These are phyloP conservation scores for Frankliniella intonsa DNA, from an alignment of 2,888 invertebrate genomes.

Conservation along the genomic window DNA sequence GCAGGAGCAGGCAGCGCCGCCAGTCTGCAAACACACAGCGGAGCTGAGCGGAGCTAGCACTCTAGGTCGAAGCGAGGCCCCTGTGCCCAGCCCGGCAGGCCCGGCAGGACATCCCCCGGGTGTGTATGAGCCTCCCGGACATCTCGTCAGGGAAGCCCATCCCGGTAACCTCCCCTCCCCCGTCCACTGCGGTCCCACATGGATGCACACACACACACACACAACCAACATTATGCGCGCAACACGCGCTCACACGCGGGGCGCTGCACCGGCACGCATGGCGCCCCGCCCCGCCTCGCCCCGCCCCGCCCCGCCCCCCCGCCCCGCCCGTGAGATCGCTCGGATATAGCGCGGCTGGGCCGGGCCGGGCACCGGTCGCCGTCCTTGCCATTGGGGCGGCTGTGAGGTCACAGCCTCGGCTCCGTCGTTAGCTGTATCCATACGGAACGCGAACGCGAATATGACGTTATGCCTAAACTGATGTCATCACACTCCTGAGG, in stretches of 20 bases:
- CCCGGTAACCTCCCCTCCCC: too few relatives aligned
- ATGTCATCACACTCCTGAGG: too few relatives aligned
- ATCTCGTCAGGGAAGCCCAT: too few relatives aligned
- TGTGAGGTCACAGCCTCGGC: not conserved
- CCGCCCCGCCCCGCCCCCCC: not conserved
- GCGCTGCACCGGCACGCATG: not conserved
- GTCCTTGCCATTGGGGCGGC: slow-evolving; percentile 3
- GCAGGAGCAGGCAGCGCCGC: slow-evolving; percentile 17
- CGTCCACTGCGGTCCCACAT: not conserved
- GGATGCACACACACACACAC: not conserved
- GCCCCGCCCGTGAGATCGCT: not conserved
- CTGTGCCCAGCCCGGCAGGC: too few relatives aligned
- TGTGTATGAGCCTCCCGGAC: too few relatives aligned
- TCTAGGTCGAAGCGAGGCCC: too few relatives aligned
- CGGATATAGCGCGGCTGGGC: too few relatives aligned
- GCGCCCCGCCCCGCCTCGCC: not conserved
- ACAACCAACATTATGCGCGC: not conserved
- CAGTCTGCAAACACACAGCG: not conserved
- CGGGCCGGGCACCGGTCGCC: not conserved
- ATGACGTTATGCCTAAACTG: too few relatives aligned
- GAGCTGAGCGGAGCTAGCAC: too few relatives aligned
- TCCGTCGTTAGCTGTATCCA: too few relatives aligned
- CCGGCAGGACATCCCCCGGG: too few relatives aligned
- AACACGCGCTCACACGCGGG: not conserved
- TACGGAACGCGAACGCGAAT: too few relatives aligned